Percentiles rank a stretch among this genome's conserved stretches.
These are phyloP conservation scores for Charina bottae DNA, from an alignment of 2,113 vertebrate species.

Conservation along the genomic window DNA sequence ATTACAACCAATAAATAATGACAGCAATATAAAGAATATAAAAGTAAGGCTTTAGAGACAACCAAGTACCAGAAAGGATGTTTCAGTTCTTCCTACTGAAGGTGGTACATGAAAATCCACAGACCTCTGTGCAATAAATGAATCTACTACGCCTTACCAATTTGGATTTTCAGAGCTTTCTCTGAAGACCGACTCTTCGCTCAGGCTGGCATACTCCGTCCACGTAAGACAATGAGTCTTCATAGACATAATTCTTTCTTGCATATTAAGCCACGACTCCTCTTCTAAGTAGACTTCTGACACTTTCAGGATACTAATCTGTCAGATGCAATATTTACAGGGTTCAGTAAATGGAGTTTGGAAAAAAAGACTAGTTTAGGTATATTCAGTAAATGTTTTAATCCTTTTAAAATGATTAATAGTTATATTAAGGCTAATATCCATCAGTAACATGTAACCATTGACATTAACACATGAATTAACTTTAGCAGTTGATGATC, in stretches of 20 bases:
- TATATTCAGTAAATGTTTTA: not conserved
- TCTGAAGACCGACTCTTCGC: conserved; percentile 72
- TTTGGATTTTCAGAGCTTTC: conserved; percentile 70
- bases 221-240: conserved; percentile 57
- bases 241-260: conserved; percentile 66
- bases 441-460: not conserved
- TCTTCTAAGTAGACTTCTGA: conserved; percentile 69
- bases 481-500: conserved; percentile 36
- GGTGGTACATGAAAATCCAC: not conserved
- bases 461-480: conserved; percentile 18
- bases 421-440: conserved; percentile 23
- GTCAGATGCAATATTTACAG: conserved; percentile 19
- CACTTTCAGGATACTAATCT: conserved; percentile 71
- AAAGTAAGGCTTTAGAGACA: not conserved
- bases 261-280: conserved; percentile 70
- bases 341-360: conserved; percentile 6
- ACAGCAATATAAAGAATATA: not conserved
- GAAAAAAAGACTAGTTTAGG: not conserved
- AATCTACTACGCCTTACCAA: conserved; percentile 58
- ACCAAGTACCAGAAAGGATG: not conserved
- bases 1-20: not conserved
- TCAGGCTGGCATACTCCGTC: conserved; percentile 61
- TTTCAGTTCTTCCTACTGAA: not conserved
- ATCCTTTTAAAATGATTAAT: conserved; percentile 15
- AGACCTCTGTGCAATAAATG: not conserved